Percentiles rank a stretch among this genome's conserved stretches.
Evolutionary conservation across 2,797 vertebrate species (phyloP).

Genomic region (Enteromius argenteus): DNA sequence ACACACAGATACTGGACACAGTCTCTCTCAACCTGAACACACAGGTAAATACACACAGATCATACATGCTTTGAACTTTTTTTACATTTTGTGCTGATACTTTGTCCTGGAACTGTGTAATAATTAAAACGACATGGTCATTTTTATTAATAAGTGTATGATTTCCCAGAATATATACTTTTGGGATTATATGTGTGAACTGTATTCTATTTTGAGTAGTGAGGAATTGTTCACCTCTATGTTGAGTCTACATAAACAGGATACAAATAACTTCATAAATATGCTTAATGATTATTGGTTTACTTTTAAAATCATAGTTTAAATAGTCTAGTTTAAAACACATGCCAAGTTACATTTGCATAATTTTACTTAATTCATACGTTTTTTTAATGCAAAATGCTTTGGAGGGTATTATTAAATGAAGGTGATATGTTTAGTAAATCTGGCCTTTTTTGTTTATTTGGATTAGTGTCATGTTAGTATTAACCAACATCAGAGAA

Average conservation of each 20-base stretch:
- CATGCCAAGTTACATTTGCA: background rate
- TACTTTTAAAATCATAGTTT: too few species aligned
- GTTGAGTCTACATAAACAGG: background rate
- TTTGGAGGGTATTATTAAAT: background rate
- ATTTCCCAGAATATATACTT: too few species aligned
- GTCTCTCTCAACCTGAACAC: constrained; percentile 89
- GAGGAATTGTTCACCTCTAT: background rate
- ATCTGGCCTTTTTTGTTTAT: background rate
- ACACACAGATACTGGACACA: constrained; percentile 93
- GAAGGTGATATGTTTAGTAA: background rate
- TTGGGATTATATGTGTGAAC: background rate
- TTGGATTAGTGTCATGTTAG: background rate
- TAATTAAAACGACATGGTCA: too few species aligned
- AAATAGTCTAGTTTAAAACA: background rate
- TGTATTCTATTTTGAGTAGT: background rate
- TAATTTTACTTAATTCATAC: background rate
- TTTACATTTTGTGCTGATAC: too few species aligned
- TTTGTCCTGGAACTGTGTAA: too few species aligned
- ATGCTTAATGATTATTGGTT: too few species aligned
- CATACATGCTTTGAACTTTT: background rate
- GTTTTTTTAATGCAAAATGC: background rate
- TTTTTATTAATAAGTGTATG: background rate
- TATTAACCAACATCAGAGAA: background rate
- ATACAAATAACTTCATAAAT: background rate
- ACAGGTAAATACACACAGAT: constrained; percentile 67